Conservation (phyloP, 2,113 vertebrate species). For the Callospermophilus lateralis region DNA sequence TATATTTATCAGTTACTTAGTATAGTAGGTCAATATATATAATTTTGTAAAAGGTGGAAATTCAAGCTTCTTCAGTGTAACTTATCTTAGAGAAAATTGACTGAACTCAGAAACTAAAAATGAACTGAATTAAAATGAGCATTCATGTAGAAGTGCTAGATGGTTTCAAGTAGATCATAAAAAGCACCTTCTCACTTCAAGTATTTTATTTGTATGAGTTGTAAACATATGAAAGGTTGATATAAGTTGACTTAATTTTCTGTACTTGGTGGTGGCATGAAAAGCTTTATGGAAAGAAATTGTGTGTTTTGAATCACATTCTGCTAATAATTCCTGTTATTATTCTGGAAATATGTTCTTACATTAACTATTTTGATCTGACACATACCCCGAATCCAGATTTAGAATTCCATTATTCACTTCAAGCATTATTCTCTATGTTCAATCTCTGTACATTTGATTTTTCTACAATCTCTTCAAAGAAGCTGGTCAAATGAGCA, state of each 20-base stretch:
- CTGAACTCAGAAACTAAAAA: background rate
- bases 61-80: background rate
- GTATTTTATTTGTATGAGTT: background rate
- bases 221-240: background rate
- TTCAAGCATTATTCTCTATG: background rate
- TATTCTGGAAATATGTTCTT: slow-evolving; percentile 35
- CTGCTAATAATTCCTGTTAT: slow-evolving; percentile 30
- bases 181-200: background rate
- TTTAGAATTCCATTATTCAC: background rate
- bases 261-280: background rate
- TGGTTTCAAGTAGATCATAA: slow-evolving; percentile 32
- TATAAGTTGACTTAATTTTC: slow-evolving; percentile 54
- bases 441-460: background rate
- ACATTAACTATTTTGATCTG: background rate
- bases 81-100: slow-evolving; percentile 32
- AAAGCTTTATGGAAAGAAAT: slow-evolving; percentile 14
- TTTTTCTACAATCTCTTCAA: slow-evolving; percentile 30
- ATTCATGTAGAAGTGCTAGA: background rate
- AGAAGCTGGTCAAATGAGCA: background rate
- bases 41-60: slow-evolving; percentile 50
- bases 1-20: slow-evolving; percentile 7
- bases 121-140: slow-evolving; percentile 13
- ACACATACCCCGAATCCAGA: background rate
- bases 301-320: slow-evolving; percentile 3
- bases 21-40: background rate